Conservation (phyloP, 2,888 invertebrate species). For the Capitulum mitella region DNA sequence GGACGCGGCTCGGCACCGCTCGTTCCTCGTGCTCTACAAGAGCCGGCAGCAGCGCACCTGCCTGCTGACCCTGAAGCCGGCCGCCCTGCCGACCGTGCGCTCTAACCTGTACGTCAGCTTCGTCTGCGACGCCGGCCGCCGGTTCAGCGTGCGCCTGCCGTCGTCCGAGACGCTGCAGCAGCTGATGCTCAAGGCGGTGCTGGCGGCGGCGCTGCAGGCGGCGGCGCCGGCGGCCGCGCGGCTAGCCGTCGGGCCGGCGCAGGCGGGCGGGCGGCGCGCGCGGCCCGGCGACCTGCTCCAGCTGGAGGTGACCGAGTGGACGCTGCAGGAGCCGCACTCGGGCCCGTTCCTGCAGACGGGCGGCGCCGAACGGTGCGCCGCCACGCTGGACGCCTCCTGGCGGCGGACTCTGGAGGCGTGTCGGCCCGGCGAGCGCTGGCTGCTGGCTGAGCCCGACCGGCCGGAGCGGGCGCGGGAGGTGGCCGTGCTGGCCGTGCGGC, state of each 20-base stretch:
- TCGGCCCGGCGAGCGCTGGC: not conserved
- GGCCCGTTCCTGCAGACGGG: not conserved
- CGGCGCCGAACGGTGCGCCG: not conserved
- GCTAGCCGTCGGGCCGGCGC: not conserved
- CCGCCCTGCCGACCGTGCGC: not conserved
- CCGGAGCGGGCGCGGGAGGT: not conserved
- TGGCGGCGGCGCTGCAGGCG: not conserved
- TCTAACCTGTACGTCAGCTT: not conserved
- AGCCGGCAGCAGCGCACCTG: not conserved
- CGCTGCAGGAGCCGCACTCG: not conserved
- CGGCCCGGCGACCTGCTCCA: not conserved
- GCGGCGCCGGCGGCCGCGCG: not conserved
- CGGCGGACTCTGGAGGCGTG: not conserved
- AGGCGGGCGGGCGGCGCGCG: not conserved
- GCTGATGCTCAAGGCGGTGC: not conserved
- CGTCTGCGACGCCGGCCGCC: not conserved
- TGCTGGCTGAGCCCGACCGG: not conserved
- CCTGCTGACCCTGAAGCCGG: not conserved
- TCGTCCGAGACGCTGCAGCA: not conserved
- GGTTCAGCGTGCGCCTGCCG: not conserved
- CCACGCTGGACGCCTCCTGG: not conserved
- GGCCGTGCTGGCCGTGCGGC: not conserved
- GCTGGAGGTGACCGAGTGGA: not conserved
- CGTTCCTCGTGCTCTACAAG: not conserved
- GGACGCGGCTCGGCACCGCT: not conserved